Evolutionary conservation across 2,888 invertebrate species (phyloP), one percentile per base, ranked within the genome.

Genomic region (Rhyacophila evoluta): DNA sequence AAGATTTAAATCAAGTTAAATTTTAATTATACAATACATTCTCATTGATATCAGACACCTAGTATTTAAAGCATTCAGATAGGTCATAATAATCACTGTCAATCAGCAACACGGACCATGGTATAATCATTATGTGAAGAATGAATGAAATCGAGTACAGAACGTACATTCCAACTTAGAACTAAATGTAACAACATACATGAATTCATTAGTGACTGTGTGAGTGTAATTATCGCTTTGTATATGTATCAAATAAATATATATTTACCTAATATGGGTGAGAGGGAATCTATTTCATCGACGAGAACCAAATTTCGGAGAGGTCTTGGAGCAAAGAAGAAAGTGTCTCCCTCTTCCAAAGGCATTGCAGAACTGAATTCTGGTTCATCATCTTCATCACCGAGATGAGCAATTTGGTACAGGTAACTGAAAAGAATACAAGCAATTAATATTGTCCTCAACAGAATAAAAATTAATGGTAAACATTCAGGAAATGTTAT

Each of bases 351-450:
- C 87, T 99, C 99, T 87, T 99, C 99, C 69, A 99, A 87, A 0
- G 98, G 98, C 96, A 98, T 98, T 0, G 98, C 97, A 12, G 98
- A 98, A 87, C 98, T 98, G 86, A 99, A 99, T 86, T 99, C 98
- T 0, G 98, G 96, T 85, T 99, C 99, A 86, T 98, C 99, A 86
- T 99, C 99, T 85, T 99, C 98, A 88, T 99, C 99, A 41, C 99
- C 99, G 84, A 99, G 91, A 88, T 98, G 98, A n/a, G 99, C 98
- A 85, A 99, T 99, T 91, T 99, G 99, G 86, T 99, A 99, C 15
- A 99, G 88, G 85, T 97, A 98, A 86, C 98, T 98, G 86, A 4
- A 91, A 67, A 39, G 28, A n/a, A 33, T 27, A 71, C 19, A 67
- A 77, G 74, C 78, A 83, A 74, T 71, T 74, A 15, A 19, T 29